Evolutionary conservation across 2,888 invertebrate species (phyloP), one percentile per base, ranked within the genome.

Genomic region (Diloba caeruleocephala): DNA sequence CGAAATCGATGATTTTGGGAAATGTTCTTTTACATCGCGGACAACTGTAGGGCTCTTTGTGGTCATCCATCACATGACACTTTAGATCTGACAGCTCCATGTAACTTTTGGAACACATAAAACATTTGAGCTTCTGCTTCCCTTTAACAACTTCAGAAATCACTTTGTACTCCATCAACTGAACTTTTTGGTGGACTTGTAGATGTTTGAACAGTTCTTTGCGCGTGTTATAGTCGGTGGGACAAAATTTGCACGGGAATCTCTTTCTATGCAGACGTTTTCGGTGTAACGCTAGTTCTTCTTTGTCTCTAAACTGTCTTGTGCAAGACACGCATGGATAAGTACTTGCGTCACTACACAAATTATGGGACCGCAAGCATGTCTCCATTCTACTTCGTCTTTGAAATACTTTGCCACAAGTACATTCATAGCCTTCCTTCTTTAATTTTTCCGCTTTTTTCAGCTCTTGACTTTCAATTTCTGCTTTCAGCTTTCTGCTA

Each of bases 181-280:
- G 93, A 0, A 92, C 90, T 73, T 89, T 90, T 59, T 91, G 92
- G 57, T 93, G 93, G 28, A 86, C 78, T 63, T 88, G 88, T 14
- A 93, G 70, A 72, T 93, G 93, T 73, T 88, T 89, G 60, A 92
- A 90, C 1, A 93, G 74, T 44, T 90, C 89, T 58, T 92, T 92
- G 0, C 88, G 74, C 0, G 89, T 90, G 49, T 86, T 79, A 38
- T 92, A 92, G 59, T 92, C 90, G n/a, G 91, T 91, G 0, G 93
- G 93, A 48, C 93, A 93, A 55, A 93, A 92, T 71, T 93, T 93
- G 58, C 93, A 93, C 0, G 89, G 87, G 49, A 89, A 92, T 46
- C 85, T 84, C 60, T 90, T 92, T 39, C 87, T 76, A 28, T 92
- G 93, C 3, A 86, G 57, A 34, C 88, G 70, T 59, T 88, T 87